These are phyloP conservation scores for Hirtodrosophila cameraria DNA, from an alignment of 2,888 invertebrate genomes.

Conservation along the genomic window DNA sequence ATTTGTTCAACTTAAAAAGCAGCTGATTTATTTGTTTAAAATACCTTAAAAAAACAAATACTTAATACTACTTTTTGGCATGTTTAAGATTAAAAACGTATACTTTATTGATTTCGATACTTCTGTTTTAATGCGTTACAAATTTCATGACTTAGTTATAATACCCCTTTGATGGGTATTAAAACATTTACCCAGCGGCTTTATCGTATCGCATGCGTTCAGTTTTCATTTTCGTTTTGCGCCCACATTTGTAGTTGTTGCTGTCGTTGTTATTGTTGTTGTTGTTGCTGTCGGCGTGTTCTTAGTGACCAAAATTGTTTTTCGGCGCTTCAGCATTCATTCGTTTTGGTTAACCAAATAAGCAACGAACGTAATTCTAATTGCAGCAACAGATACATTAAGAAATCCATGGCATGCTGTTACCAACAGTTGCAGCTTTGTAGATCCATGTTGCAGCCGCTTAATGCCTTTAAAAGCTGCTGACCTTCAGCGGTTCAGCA, in stretches of 20 bases:
- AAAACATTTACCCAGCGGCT: slow-evolving; percentile 48
- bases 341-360: slow-evolving; percentile 23
- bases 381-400: slow-evolving; percentile 12
- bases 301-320: slow-evolving; percentile 26
- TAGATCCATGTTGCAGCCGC: slow-evolving; percentile 14
- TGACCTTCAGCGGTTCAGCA: slow-evolving; percentile 65
- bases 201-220: slow-evolving; percentile 44
- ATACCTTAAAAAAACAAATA: neutral
- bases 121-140: too few species aligned
- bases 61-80: too few species aligned
- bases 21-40: too few species aligned
- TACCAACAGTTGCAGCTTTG: slow-evolving; percentile 23
- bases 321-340: slow-evolving; percentile 13
- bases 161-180: slow-evolving; percentile 5
- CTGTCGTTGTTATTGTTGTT: slow-evolving; percentile 9
- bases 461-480: slow-evolving; percentile 56
- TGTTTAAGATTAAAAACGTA: too few species aligned
- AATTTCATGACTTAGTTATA: too few species aligned
- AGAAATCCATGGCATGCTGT: slow-evolving; percentile 15
- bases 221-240: slow-evolving; percentile 72
- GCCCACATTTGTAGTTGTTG: slow-evolving; percentile 39
- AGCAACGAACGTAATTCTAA: slow-evolving; percentile 20
- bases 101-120: too few species aligned
- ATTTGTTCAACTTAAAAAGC: too few species aligned
- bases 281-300: slow-evolving; percentile 40